These are phyloP conservation scores for Epinephelus malabaricus DNA, from an alignment of 2,797 vertebrate species.

Conservation along the genomic window DNA sequence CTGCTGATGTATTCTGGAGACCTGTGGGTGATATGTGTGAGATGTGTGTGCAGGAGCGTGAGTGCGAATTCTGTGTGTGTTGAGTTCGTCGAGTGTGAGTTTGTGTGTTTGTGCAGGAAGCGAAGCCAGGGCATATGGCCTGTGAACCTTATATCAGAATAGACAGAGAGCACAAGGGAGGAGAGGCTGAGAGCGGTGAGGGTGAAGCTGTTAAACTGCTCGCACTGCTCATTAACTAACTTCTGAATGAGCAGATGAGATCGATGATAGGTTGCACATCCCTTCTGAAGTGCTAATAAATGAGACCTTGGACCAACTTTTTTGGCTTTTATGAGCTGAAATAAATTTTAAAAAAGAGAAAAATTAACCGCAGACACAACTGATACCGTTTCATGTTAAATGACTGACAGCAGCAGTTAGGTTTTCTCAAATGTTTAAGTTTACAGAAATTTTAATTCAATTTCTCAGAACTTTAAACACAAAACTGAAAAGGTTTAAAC, in stretches of 20 bases:
- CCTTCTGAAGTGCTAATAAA: neutral
- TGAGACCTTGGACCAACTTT: neutral
- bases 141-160: slow-evolving; percentile 66
- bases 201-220: slow-evolving; percentile 27
- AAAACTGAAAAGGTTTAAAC: no score
- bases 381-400: neutral
- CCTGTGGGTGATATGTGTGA: slow-evolving; percentile 65
- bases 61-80: slow-evolving; percentile 38
- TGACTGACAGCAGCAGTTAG: neutral
- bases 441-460: no score
- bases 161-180: slow-evolving; percentile 6
- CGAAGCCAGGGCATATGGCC: slow-evolving; percentile 66
- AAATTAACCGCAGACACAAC: no score
- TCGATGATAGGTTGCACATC: neutral
- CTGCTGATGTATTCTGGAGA: slow-evolving; percentile 72
- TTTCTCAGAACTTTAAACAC: no score
- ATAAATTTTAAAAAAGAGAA: no score
- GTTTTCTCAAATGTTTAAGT: no score
- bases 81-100: slow-evolving; percentile 40
- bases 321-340: neutral
- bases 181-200: slow-evolving; percentile 11
- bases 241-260: neutral
- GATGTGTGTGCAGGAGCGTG: slow-evolving; percentile 10
- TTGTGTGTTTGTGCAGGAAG: slow-evolving; percentile 55
- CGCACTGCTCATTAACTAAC: neutral